Conservation (phyloP, 2,113 vertebrate species). For the Cnemophilus loriae region DNA sequence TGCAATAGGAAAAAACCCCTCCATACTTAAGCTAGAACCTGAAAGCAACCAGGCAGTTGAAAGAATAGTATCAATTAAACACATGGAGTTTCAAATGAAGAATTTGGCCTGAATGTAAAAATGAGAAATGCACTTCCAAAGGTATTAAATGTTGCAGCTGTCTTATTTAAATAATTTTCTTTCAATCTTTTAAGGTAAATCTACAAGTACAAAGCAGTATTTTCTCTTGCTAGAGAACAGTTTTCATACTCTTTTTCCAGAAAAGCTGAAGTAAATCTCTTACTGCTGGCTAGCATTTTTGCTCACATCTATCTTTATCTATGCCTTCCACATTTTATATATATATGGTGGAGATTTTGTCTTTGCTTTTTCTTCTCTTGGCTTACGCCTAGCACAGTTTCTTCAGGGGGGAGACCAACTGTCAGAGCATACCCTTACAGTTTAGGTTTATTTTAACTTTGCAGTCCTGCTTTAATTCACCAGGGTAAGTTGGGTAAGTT, state of each 20-base stretch:
- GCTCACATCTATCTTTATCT: background rate
- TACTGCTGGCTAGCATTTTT: background rate
- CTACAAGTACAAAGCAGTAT: background rate
- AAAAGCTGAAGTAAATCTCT: background rate
- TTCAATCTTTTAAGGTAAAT: background rate
- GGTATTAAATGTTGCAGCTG: background rate
- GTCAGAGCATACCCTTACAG: background rate
- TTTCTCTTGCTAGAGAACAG: background rate
- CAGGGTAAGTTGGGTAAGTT: background rate
- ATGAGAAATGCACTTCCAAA: background rate
- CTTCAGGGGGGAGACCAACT: background rate
- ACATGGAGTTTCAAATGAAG: background rate
- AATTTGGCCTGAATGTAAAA: background rate
- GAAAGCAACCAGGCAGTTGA: background rate
- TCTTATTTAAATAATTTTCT: background rate
- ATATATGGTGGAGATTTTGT: background rate
- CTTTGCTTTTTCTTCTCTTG: background rate
- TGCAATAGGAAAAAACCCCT: background rate
- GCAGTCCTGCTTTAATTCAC: background rate
- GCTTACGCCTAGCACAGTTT: background rate
- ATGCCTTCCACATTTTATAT: background rate
- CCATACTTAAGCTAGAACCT: background rate
- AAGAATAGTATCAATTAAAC: background rate
- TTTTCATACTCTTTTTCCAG: background rate
- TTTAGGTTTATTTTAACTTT: background rate